phyloP scores from a whole-genome alignment of 2,797 vertebrate species.

The Ataeniobius toweri region DNA sequence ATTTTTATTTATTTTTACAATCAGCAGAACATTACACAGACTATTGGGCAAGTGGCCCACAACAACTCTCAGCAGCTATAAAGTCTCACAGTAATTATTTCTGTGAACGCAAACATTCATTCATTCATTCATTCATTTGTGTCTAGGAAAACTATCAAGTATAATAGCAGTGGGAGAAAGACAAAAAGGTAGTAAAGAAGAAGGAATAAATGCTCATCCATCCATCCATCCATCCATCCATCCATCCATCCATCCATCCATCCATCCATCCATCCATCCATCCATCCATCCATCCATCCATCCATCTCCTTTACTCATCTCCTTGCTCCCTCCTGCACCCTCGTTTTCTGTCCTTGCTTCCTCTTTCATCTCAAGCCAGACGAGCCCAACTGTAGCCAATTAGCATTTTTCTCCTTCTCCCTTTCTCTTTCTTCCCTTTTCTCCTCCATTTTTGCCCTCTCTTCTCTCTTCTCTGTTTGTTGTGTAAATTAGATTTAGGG shows the following conservation, averaged over 20 bases:
- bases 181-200: background rate
- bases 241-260: slow-evolving; percentile 30
- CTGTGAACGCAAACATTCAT: background rate
- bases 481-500: slow-evolving; percentile 83
- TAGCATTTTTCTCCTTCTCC: slow-evolving; percentile 72
- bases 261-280: slow-evolving; percentile 33
- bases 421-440: slow-evolving; percentile 45
- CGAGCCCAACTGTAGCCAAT: slow-evolving; percentile 83
- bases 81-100: background rate
- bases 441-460: slow-evolving; percentile 64
- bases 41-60: background rate
- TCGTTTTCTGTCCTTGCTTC: slow-evolving; percentile 65
- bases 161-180: background rate
- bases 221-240: slow-evolving; percentile 29
- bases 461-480: slow-evolving; percentile 77
- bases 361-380: slow-evolving; percentile 81
- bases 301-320: slow-evolving; percentile 37
- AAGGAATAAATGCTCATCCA: slow-evolving; percentile 11
- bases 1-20: background rate
- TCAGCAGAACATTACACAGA: background rate
- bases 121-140: slow-evolving; percentile 15
- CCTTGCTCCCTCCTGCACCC: slow-evolving; percentile 51
- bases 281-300: too few species aligned
- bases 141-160: background rate
- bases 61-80: too few species aligned